phyloP scores from a whole-genome alignment of 2,797 vertebrate genomes.

The Dermochelys coriacea region DNA sequence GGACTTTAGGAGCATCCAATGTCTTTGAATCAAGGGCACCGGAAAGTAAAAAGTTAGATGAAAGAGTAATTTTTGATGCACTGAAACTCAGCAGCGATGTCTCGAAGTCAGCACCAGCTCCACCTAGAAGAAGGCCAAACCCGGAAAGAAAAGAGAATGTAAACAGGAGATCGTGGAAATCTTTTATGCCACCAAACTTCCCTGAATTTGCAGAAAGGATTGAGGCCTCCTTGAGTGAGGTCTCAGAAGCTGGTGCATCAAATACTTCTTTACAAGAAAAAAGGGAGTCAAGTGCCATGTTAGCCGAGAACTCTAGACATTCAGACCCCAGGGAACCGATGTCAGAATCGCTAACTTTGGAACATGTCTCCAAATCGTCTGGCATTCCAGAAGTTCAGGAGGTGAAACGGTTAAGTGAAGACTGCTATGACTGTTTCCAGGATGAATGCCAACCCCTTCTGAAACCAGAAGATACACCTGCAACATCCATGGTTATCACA shows the following conservation, averaged over 20 bases:
- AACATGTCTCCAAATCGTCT: conserved; percentile 73
- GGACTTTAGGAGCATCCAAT: conserved; percentile 88
- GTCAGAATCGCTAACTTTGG: conserved; percentile 78
- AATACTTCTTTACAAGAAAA: conserved; percentile 88
- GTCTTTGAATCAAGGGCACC: conserved; percentile 87
- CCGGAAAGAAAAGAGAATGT: conserved; percentile 90
- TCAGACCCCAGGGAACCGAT: conserved; percentile 66
- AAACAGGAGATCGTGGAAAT: conserved; percentile 97
- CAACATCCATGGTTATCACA: neutral
- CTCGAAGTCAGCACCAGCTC: conserved; percentile 87
- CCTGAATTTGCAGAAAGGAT: conserved; percentile 95
- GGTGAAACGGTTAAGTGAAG: conserved; percentile 59
- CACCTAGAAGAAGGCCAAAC: conserved; percentile 81
- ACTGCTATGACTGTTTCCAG: conserved; percentile 59
- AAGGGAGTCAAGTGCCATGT: conserved; percentile 82
- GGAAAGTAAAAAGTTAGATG: conserved; percentile 90
- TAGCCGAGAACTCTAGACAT: conserved; percentile 75
- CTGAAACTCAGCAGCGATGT: conserved; percentile 93
- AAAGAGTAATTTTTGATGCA: conserved; percentile 97
- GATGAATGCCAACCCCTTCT: conserved; percentile 75
- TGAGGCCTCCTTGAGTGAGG: conserved; percentile 89
- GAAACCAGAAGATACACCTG: conserved; percentile 43
- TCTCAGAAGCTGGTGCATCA: conserved; percentile 82
- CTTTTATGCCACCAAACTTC: conserved; percentile 96
- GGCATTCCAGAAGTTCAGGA: conserved; percentile 62